Evolutionary conservation across 2,888 invertebrate species (phyloP).

Genomic region (Fragum fragum): DNA sequence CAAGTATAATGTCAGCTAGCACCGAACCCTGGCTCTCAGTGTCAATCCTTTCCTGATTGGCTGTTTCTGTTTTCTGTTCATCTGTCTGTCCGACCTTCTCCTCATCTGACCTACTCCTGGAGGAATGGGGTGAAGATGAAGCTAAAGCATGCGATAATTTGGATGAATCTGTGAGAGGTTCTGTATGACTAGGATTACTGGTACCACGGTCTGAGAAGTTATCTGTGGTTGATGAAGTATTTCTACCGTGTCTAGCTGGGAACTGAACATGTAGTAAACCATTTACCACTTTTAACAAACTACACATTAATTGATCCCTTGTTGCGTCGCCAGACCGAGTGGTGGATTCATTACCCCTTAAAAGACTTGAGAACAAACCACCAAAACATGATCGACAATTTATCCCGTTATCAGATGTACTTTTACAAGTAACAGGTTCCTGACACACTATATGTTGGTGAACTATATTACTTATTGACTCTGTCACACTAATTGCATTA

Average conservation of each 20-base stretch:
- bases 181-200: conserved; percentile 53
- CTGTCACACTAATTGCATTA: conserved; percentile 92
- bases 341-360: conserved; percentile 89
- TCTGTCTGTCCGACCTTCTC: conserved; percentile 90
- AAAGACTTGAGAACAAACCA: conserved; percentile 91
- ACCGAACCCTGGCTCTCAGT: conserved; percentile 55
- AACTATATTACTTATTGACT: conserved; percentile 89
- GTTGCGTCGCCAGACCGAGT: conserved; percentile 80
- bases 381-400: conserved; percentile 90
- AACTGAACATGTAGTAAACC: conserved; percentile 79
- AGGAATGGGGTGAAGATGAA: conserved; percentile 65
- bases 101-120: conserved; percentile 79
- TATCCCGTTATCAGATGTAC: conserved; percentile 87
- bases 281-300: conserved; percentile 83
- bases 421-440: conserved; percentile 83
- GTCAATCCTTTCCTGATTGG: conserved; percentile 53
- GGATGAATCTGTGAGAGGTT: conserved; percentile 78
- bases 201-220: conserved; percentile 50
- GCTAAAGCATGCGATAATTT: conserved; percentile 79
- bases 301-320: conserved; percentile 84
- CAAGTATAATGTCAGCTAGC: conserved; percentile 83
- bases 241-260: conserved; percentile 53
- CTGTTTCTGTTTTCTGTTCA: conserved; percentile 88
- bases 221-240: conserved; percentile 51
- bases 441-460: conserved; percentile 83